phyloP scores from a whole-genome alignment of 2,888 invertebrate genomes.

The Nematopogon swammerdamellus region DNA sequence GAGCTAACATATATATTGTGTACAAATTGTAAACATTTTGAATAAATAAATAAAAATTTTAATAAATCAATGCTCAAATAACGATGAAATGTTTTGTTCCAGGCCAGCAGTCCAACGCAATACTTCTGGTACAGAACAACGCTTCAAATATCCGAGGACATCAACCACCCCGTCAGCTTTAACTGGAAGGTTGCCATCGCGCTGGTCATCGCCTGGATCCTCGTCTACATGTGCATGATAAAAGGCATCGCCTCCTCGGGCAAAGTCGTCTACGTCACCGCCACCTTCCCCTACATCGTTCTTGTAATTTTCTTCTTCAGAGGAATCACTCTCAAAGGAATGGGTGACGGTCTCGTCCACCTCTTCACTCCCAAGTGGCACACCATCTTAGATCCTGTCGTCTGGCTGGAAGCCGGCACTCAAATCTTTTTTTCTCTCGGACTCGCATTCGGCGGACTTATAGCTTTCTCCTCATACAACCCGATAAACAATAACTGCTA shows the following conservation, averaged over 20 bases:
- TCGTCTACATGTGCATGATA: slow-evolving; percentile 96
- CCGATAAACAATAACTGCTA: slow-evolving; percentile 96
- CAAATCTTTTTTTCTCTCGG: slow-evolving; percentile 97
- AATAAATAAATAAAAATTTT: no score
- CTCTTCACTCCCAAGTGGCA: slow-evolving; percentile 93
- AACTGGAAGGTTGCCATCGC: slow-evolving; percentile 91
- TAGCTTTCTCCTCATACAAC: slow-evolving; percentile 96
- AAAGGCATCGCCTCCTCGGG: slow-evolving; percentile 97
- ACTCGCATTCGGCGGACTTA: slow-evolving; percentile 91
- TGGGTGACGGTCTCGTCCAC: slow-evolving; percentile 81
- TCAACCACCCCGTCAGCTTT: slow-evolving; percentile 80
- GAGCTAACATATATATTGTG: no score
- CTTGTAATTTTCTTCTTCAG: slow-evolving; percentile 94
- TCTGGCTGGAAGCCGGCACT: slow-evolving; percentile 96
- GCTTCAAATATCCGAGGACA: slow-evolving; percentile 84
- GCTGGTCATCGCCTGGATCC: slow-evolving; percentile 85
- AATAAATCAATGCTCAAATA: no score
- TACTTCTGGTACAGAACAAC: slow-evolving; percentile 96
- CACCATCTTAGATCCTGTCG: slow-evolving; percentile 86
- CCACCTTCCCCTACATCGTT: slow-evolving; percentile 95
- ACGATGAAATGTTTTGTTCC: slow-evolving; percentile 24
- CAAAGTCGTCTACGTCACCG: slow-evolving; percentile 95
- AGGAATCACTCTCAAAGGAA: slow-evolving; percentile 86
- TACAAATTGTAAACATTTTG: no score
- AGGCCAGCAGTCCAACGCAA: slow-evolving; percentile 87